A percentile compares a stretch with the other conserved stretches of the same genome.
These are phyloP conservation scores for Archegozetes longisetosus DNA, from an alignment of 1,140 invertebrate genomes.

Conservation along the genomic window DNA sequence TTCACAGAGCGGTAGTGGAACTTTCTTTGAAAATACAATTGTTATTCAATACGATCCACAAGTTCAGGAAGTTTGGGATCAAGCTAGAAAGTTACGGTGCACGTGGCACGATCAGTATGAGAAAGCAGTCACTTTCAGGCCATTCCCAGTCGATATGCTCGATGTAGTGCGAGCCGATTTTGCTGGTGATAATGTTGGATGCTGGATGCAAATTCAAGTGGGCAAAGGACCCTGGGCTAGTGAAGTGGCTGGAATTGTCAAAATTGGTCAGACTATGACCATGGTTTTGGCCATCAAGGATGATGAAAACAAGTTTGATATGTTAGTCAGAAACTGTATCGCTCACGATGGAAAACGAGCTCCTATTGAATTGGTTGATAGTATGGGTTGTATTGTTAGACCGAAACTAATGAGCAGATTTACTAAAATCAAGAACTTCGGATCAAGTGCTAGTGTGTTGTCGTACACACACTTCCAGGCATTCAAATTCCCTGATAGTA, in stretches of 20 bases:
- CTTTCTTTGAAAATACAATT: slow-evolving; percentile 86
- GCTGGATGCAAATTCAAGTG: slow-evolving; percentile 39
- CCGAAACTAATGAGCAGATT: slow-evolving; percentile 84
- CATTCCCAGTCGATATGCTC: slow-evolving; percentile 87
- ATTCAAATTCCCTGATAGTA: slow-evolving; percentile 24
- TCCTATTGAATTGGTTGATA: slow-evolving; percentile 79
- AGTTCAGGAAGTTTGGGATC: slow-evolving; percentile 82
- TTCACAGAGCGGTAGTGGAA: slow-evolving; percentile 66
- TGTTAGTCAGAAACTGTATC: slow-evolving; percentile 82
- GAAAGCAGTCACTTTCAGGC: slow-evolving; percentile 82
- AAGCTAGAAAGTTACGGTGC: slow-evolving; percentile 73
- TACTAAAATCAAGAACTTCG: slow-evolving; percentile 91
- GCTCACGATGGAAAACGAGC: slow-evolving; percentile 82
- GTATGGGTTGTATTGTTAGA: slow-evolving; percentile 73
- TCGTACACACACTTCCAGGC: slow-evolving; percentile 75
- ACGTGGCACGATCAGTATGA: slow-evolving; percentile 93
- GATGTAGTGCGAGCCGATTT: slow-evolving; percentile 84
- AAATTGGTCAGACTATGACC: slow-evolving; percentile 89
- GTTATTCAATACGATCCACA: slow-evolving; percentile 57
- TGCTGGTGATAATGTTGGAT: slow-evolving; percentile 84
- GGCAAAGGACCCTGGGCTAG: slow-evolving; percentile 87
- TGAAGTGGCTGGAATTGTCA: slow-evolving; percentile 82
- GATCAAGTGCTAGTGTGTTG: slow-evolving; percentile 75
- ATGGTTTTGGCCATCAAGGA: slow-evolving; percentile 90
- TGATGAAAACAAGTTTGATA: slow-evolving; percentile 87